phyloP scores from a whole-genome alignment of 2,113 vertebrate species.

The Archilochus colubris region DNA sequence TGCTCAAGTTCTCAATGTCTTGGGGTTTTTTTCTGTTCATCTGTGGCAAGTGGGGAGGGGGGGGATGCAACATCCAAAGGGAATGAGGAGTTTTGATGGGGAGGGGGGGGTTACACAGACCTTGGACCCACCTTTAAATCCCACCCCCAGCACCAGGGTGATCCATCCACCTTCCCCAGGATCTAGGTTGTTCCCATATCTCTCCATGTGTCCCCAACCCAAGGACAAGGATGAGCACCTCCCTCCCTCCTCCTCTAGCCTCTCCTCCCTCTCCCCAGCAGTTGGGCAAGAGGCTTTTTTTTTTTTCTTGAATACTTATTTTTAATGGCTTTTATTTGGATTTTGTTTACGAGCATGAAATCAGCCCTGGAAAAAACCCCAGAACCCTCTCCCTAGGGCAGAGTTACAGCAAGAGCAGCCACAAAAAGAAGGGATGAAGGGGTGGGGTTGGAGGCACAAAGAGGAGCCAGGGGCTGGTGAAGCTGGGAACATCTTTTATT shows the following conservation, averaged over 20 bases:
- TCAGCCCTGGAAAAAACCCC: background rate
- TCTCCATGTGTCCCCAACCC: too few species aligned
- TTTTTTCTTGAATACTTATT: background rate
- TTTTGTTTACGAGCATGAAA: constrained; percentile 22
- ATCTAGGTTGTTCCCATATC: fast-evolving
- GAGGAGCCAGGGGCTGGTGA: background rate
- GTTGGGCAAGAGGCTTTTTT: background rate
- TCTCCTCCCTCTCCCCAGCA: fast-evolving
- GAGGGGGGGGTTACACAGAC: too few species aligned
- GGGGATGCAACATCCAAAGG: background rate
- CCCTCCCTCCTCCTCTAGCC: too few species aligned
- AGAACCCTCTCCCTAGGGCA: background rate
- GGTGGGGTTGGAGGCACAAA: background rate
- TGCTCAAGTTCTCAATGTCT: fast-evolving
- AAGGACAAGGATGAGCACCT: background rate
- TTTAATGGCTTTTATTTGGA: background rate
- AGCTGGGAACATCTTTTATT: constrained; percentile 15
- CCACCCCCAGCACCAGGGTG: too few species aligned
- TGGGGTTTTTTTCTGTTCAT: fast-evolving
- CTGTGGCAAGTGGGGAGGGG: fast-evolving
- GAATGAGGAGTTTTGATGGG: fast-evolving
- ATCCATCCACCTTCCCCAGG: background rate
- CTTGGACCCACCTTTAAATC: background rate
- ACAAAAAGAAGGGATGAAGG: too few species aligned
- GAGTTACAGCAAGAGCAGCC: background rate